Evolutionary conservation across 2,888 invertebrate species (phyloP).

Genomic region (Dynastes hyllus): DNA sequence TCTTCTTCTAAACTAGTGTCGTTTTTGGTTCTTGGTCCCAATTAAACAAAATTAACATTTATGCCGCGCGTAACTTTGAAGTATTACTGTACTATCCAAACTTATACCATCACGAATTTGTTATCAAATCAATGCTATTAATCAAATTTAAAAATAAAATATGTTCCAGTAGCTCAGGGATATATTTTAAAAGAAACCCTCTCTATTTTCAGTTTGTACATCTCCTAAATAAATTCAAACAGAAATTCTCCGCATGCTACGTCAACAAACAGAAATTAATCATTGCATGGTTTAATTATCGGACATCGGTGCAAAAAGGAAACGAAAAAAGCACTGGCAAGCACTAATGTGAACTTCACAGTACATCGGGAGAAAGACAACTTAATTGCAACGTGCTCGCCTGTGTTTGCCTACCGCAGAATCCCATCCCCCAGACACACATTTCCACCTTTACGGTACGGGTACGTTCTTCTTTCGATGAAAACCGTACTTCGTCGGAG

Average conservation of each 20-base stretch:
- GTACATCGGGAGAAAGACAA: slow-evolving; percentile 21
- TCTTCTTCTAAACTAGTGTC: no score
- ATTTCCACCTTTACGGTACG: not conserved
- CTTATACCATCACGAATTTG: no score
- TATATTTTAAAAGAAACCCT: no score
- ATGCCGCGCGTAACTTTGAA: no score
- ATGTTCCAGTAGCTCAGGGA: no score
- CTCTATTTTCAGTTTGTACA: no score
- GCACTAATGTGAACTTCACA: slow-evolving; percentile 7
- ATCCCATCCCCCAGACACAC: not conserved
- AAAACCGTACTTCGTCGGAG: not conserved
- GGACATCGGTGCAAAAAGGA: not conserved
- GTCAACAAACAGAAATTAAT: slow-evolving; percentile 44
- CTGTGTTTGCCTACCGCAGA: not conserved
- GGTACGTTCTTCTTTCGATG: not conserved
- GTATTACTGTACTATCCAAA: no score
- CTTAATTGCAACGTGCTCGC: slow-evolving; percentile 27
- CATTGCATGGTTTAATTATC: slow-evolving; percentile 41
- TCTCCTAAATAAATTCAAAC: no score
- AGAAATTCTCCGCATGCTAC: slow-evolving; percentile 26
- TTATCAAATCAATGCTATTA: no score
- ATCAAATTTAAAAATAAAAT: no score
- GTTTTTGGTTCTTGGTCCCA: no score
- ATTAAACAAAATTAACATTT: no score
- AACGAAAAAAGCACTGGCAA: not conserved